Base-by-base conservation (phyloP, 2,888 invertebrate species). In the Ferdinandea cuprea region DNA sequence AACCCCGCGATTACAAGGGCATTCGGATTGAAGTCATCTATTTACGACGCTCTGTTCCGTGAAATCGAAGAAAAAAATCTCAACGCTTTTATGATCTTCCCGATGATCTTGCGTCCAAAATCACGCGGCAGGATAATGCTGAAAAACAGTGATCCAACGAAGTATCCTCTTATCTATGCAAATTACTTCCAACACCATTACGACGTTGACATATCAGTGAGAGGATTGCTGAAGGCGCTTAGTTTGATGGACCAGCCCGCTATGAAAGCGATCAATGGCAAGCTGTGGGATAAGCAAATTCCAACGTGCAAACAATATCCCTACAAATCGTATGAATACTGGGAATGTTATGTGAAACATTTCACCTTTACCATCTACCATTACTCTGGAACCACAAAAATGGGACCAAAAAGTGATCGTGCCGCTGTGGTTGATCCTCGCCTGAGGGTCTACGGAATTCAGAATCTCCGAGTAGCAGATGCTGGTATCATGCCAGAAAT, bases 81-180 rank as follows among this genome's bases (percentile, higher is more conserved):
- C 17, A 88, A 93, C 40, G 91, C 92, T 0, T 94, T 93, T 89
- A 92, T 92, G 87, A 91, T 93, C 54, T 92, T 93, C 63, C 93
- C 94, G 1, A 93, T 94, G 92, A 88, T 94, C 1, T 86, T 96
- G 90, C 92, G 94, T 56, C 94, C 96, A 0, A 93, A 93, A 87
- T 95, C 95, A 30, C 92, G 93, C n/a, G 96, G 96, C 0, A 91
- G 91, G 69, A 89, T 96, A 13, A 93, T 93, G 87, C 90, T 96
- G 11, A 93, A 92, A 86, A 92, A 93, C 58, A 92, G 88, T 0
- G 93, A 95, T 88, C 95, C 95, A 0, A 92, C 92, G 17, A 92
- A 93, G 19, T 92, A 93, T 86, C 96, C 96, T 0, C 89, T 92
- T 44, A 92, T 96, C 73, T 92, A 93, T 85, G 93, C 95, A 1